A percentile compares a stretch with the other conserved stretches of the same genome.
phyloP scores from a whole-genome alignment of 2,888 invertebrate species.

The Drosophila subquinaria region DNA sequence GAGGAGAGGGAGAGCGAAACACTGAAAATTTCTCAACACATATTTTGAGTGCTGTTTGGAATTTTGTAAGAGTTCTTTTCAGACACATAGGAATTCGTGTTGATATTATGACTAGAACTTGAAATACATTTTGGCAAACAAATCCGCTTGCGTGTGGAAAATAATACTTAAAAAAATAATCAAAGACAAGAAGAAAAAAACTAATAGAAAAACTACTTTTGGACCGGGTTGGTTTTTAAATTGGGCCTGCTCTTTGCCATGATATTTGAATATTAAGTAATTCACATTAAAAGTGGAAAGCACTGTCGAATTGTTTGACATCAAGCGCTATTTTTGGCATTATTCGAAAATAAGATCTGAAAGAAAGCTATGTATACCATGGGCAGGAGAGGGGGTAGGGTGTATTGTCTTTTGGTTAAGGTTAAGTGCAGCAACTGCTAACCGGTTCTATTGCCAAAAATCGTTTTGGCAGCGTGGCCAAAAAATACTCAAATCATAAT shows the following conservation, averaged over 20 bases:
- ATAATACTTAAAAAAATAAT: slow-evolving; percentile 53
- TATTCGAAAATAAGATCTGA: slow-evolving; percentile 25
- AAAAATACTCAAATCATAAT: slow-evolving; percentile 23
- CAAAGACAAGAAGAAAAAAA: neutral
- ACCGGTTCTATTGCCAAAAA: slow-evolving; percentile 53
- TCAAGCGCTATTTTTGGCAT: slow-evolving; percentile 59
- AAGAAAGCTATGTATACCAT: neutral
- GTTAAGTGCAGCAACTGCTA: slow-evolving; percentile 64
- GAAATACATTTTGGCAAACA: slow-evolving; percentile 49
- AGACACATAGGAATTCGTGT: slow-evolving; percentile 42
- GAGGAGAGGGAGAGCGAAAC: neutral
- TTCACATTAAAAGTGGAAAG: slow-evolving; percentile 49
- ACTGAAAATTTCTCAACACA: slow-evolving; percentile 52
- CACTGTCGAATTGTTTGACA: slow-evolving; percentile 44
- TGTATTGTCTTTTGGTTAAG: slow-evolving; percentile 57
- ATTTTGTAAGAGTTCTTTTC: slow-evolving; percentile 66
- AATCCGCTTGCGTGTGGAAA: slow-evolving; percentile 19
- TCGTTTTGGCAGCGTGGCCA: slow-evolving; percentile 70
- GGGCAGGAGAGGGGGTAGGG: neutral
- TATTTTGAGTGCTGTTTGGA: slow-evolving; percentile 55
- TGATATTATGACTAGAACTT: slow-evolving; percentile 39
- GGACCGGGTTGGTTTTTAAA: neutral
- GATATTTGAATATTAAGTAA: slow-evolving; percentile 55
- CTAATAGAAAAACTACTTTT: slow-evolving; percentile 5
- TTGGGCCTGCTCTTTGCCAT: slow-evolving; percentile 2